A percentile compares a stretch with the other conserved stretches of the same genome.
Conservation (phyloP, 2,888 invertebrate genomes). For the Formica aserva region DNA sequence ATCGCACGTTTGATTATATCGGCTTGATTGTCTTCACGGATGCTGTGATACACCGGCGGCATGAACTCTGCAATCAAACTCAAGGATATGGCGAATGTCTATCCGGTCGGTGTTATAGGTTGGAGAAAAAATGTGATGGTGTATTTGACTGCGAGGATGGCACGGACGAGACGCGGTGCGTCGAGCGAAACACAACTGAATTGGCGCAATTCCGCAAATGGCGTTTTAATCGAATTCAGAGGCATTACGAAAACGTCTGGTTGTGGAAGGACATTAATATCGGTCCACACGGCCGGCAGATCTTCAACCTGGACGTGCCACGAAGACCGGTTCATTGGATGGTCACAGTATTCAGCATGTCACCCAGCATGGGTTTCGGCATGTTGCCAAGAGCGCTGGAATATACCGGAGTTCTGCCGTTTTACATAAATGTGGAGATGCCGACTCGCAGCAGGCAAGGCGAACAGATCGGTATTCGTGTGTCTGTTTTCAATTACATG, state of each 20-base stretch:
- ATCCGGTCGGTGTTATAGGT: slow-evolving; percentile 92
- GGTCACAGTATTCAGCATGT: slow-evolving; percentile 96
- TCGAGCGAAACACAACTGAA: slow-evolving; percentile 89
- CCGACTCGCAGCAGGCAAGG: slow-evolving; percentile 94
- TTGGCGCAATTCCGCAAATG: slow-evolving; percentile 92
- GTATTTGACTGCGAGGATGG: slow-evolving; percentile 93
- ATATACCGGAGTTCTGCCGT: slow-evolving; percentile 96
- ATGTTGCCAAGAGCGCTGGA: slow-evolving; percentile 93
- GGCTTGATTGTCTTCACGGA: slow-evolving; percentile 97
- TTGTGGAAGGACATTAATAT: slow-evolving; percentile 97
- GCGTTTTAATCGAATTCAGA: slow-evolving; percentile 94
- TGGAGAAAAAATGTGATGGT: slow-evolving; percentile 93
- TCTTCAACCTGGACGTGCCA: slow-evolving; percentile 95
- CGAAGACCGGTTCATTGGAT: slow-evolving; percentile 96
- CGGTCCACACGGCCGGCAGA: slow-evolving; percentile 95
- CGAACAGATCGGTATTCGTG: slow-evolving; percentile 96
- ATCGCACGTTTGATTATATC: slow-evolving; percentile 96
- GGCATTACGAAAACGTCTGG: slow-evolving; percentile 98
- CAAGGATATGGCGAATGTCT: slow-evolving; percentile 93
- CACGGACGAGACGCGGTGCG: slow-evolving; percentile 94
- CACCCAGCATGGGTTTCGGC: slow-evolving; percentile 94
- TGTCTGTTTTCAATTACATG: slow-evolving; percentile 98
- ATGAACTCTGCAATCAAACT: slow-evolving; percentile 90
- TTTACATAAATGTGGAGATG: slow-evolving; percentile 98
- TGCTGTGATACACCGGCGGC: slow-evolving; percentile 91